phyloP scores from a whole-genome alignment of 1,140 invertebrate species.

The Brevipalpus yothersi region DNA sequence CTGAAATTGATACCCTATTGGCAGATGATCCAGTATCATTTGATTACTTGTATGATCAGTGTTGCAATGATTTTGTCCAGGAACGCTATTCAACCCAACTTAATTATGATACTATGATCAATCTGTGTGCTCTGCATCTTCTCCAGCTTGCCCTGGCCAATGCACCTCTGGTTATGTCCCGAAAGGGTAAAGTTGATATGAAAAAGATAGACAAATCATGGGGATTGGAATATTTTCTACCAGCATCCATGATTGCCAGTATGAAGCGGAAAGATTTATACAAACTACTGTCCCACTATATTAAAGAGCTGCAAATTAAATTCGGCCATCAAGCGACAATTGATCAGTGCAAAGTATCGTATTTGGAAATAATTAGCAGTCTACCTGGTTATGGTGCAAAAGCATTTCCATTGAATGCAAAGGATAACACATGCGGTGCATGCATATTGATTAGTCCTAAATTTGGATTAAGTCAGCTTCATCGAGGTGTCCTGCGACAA shows the following conservation, averaged over 20 bases:
- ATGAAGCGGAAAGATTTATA: constrained; percentile 74
- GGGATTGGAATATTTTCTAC: constrained; percentile 64
- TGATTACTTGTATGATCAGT: constrained; percentile 71
- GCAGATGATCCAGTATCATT: constrained; percentile 54
- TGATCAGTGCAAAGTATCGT: constrained; percentile 50
- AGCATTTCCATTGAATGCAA: constrained; percentile 40
- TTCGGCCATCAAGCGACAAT: constrained; percentile 46
- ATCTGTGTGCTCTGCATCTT: not conserved
- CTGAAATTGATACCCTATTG: constrained; percentile 48
- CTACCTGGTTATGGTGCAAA: constrained; percentile 69
- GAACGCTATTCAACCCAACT: constrained; percentile 68
- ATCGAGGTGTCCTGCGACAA: constrained; percentile 36
- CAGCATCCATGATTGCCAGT: constrained; percentile 48
- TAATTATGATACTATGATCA: constrained; percentile 35
- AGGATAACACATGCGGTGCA: constrained; percentile 46
- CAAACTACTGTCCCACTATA: constrained; percentile 53
- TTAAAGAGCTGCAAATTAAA: constrained; percentile 59
- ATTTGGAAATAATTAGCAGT: constrained; percentile 60
- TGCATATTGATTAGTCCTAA: constrained; percentile 58
- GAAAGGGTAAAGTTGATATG: constrained; percentile 37
- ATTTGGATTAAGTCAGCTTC: constrained; percentile 60
- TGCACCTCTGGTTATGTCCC: not conserved
- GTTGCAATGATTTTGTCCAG: constrained; percentile 74
- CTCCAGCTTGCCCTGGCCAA: not conserved
- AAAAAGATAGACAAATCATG: constrained; percentile 69